Evolutionary conservation across 2,113 vertebrate species (phyloP).

Genomic region (Empidonax traillii): DNA sequence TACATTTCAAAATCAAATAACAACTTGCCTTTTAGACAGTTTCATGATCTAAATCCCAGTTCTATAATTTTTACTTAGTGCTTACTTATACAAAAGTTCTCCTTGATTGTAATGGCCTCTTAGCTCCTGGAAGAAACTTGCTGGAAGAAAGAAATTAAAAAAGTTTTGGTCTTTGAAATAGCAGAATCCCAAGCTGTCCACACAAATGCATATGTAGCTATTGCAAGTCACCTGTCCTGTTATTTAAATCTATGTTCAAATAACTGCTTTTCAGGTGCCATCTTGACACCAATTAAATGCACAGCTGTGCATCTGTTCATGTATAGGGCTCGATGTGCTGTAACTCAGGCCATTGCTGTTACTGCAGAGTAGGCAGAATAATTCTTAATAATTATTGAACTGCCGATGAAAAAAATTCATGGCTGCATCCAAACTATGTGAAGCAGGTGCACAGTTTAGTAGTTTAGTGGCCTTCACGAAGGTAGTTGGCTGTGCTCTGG

Average conservation of each 20-base stretch:
- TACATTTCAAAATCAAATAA: conserved; percentile 62
- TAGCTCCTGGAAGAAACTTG: not conserved
- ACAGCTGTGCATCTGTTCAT: conserved; percentile 28
- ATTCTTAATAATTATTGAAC: conserved; percentile 40
- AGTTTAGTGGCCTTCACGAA: not conserved
- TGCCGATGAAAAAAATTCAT: not conserved
- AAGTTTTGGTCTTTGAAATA: not conserved
- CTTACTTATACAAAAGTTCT: conserved; percentile 28
- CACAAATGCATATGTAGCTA: not conserved
- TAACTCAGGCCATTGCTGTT: not conserved
- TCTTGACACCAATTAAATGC: conserved; percentile 45
- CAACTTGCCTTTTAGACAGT: conserved; percentile 34
- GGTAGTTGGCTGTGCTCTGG: not conserved
- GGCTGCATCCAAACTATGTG: not conserved
- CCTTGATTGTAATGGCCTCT: not conserved
- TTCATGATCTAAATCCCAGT: conserved; percentile 36
- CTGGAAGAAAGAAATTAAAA: not conserved
- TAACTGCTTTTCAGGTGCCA: conserved; percentile 23
- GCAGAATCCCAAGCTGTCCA: conserved; percentile 25
- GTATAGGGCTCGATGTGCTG: not conserved
- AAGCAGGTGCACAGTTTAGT: not conserved
- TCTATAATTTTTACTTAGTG: conserved; percentile 21
- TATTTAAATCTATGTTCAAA: conserved; percentile 12
- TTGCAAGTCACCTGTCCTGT: conserved; percentile 26
- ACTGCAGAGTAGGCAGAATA: not conserved